phyloP scores from a whole-genome alignment of 2,113 vertebrate species.

The Ovis canadensis region DNA sequence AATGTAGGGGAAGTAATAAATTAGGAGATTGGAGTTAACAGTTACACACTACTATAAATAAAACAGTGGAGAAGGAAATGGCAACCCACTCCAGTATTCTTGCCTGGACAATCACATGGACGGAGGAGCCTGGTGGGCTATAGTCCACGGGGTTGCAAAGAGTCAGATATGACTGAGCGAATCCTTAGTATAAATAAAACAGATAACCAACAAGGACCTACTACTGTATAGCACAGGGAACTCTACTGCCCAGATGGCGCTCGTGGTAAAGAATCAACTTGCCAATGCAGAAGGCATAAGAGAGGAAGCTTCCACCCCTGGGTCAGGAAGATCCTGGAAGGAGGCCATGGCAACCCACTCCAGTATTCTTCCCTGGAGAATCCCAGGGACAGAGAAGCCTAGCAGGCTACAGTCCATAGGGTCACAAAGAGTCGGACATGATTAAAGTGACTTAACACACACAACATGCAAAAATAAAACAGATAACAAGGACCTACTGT shows the following conservation, averaged over 20 bases:
- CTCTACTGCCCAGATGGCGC: not conserved
- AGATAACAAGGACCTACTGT: not conserved
- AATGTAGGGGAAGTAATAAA: not conserved
- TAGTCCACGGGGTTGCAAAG: no score
- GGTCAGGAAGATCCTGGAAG: not conserved
- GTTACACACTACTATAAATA: not conserved
- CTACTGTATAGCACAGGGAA: not conserved
- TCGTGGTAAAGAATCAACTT: not conserved
- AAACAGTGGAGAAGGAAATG: not conserved
- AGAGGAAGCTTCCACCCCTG: not conserved
- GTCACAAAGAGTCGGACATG: not conserved
- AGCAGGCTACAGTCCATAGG: not conserved
- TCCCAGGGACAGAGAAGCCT: not conserved
- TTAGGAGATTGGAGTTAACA: not conserved
- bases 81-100: no score
- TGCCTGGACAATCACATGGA: no score
- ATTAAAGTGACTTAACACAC: not conserved
- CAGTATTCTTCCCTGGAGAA: not conserved
- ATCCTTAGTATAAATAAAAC: not conserved
- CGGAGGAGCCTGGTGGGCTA: no score
- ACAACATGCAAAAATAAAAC: not conserved
- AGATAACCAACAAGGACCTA: not conserved
- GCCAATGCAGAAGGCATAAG: not conserved
- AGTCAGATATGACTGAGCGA: no score
- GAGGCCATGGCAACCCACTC: not conserved